A percentile compares a stretch with the other conserved stretches of the same genome.
phyloP scores from a whole-genome alignment of 2,797 vertebrate species.

The Artibeus jamaicensis region DNA sequence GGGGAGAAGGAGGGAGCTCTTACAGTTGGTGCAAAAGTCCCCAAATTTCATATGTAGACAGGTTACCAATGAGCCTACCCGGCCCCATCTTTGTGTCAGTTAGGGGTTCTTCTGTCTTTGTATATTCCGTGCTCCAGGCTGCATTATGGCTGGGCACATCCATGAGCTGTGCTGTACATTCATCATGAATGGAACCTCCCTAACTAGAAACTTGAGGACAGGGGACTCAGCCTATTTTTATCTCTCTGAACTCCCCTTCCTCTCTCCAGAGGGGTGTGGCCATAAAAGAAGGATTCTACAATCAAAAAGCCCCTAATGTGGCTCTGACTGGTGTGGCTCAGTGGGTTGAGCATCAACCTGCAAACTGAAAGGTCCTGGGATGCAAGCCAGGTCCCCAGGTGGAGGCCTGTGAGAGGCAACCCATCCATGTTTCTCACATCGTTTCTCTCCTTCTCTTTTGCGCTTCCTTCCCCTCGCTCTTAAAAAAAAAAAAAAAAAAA shows the following conservation, averaged over 20 bases:
- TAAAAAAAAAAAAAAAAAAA: neutral
- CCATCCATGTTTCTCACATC: neutral
- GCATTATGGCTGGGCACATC: neutral
- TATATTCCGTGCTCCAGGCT: neutral
- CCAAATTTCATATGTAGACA: neutral
- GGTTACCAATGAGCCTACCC: neutral
- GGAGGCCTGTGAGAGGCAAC: neutral
- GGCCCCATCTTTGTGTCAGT: neutral
- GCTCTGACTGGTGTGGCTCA: neutral
- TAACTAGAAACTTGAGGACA: neutral
- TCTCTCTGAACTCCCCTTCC: neutral
- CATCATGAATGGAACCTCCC: neutral
- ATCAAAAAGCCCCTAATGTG: neutral
- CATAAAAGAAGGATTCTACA: neutral
- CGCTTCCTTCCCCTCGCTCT: neutral
- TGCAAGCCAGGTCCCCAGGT: neutral
- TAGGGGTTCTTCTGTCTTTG: neutral
- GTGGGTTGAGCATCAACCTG: neutral
- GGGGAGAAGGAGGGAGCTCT: neutral
- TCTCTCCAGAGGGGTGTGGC: neutral
- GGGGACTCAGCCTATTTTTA: neutral
- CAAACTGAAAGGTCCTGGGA: neutral
- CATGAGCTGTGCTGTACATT: neutral
- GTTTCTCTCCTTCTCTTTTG: neutral
- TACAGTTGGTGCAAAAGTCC: neutral